Evolutionary conservation across 2,888 invertebrate species (phyloP), one percentile per base, ranked within the genome.

Genomic region (Eristalis intricaria): DNA sequence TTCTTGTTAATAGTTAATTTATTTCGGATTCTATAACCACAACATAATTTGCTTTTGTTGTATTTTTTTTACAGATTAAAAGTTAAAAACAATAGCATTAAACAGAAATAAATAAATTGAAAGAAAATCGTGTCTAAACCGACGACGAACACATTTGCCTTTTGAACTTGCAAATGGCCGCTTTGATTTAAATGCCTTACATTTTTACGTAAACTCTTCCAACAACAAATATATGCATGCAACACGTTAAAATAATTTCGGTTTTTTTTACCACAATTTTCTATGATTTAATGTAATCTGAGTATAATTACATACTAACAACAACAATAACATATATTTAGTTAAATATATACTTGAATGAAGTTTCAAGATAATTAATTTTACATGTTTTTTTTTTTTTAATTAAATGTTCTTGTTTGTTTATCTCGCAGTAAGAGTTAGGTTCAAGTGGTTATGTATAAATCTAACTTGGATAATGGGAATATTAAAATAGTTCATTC

Each of bases 401-500:
- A 68, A 68, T 60, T 50, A 63, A 68, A 68, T 60, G 60, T 73
- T 68, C 43, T 38, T 38, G 7, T 43, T 38, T 38, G 7, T 43
- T 81, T 63, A 19, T 73, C 61, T 66, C 32, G 61, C n/a, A 76
- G 19, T 83, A n/a, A 38, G 75, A 81, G 60, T 68, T 71, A 73
- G 61, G 64, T 69, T 78, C 78, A 84, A 75, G 60, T 79, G 77
- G n/a, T 76, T 60, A 68, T 83, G 32, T 32, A 75, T 60, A 81
- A 78, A 84, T 88, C 80, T 86, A 86, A 77, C 29, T 75, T 85
- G 75, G 75, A 71, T 89, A 89, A 71, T 88, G 87, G 85, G 77
- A 86, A 63, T 83, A 82, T 68, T 78, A 85, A 86, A 82, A 82
- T 88, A 85, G 82, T 81, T 88, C 82, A 86, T 75, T 85, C 88